Evolutionary conservation across 2,113 vertebrate genomes (phyloP), one percentile per base, ranked within the genome.

Genomic region (Eclectus roratus): DNA sequence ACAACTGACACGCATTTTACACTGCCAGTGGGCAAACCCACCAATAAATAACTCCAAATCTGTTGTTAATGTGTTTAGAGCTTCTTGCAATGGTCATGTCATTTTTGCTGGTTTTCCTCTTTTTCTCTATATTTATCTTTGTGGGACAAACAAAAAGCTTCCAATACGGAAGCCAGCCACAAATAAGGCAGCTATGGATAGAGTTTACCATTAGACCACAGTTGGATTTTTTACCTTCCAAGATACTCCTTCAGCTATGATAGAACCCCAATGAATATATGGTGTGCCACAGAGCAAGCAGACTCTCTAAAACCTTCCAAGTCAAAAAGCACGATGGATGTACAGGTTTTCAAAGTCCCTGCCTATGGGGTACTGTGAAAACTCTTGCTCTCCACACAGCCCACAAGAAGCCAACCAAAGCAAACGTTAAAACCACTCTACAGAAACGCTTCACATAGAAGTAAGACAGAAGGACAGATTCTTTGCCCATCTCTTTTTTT

Each of bases 11-110:
- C 64, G 39, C 91, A 97, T 96, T 97, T 97, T 94, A 97, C 96
- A 90, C 86, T 72, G 94, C 97, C 97, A 97, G 82, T 89, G 96
- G 97, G 95, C 96, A 96, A 97, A 97, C 2, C 95, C 97, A 97
- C 97, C 97, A 98, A 97, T 98, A 98, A 98, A 97, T 97, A 97
- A 97, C 94, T 89, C 76, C 85, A 91, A 98, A 96, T 69, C 91
- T 95, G 94, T 46, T 76, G 91, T 70, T 92, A 83, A 96, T 94
- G 92, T 53, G 95, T 41, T 96, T 23, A 43, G 80, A 96, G 95
- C 82, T 88, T 84, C 86, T 82, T 41, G 92, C 61, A 47, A 31
- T 0, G 19, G 7, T 47, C 41, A 0, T 24, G 65, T 23, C 41
- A 10, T 47, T 96, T 65, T 49, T 13, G 58, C 41, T 6, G 66